Evolutionary conservation across 2,888 invertebrate species (phyloP).

Genomic region (Oscheius sp.): DNA sequence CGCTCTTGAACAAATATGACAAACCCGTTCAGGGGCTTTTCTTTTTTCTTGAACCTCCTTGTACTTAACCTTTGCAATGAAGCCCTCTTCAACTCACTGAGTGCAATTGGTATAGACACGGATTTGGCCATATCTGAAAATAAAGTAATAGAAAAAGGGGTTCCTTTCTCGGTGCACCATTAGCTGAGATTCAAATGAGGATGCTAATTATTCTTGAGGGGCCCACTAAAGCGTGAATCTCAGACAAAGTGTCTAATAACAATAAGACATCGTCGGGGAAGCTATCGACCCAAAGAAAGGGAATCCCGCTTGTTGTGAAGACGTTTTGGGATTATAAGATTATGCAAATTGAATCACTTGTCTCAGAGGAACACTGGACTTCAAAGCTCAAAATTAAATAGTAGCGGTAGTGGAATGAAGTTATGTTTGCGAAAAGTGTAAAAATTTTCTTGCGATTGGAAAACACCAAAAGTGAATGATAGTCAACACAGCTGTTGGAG

Average conservation of each 20-base stretch:
- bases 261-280: constrained; percentile 20
- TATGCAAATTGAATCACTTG: constrained; percentile 5
- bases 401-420: neutral
- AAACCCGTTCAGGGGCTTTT: constrained; percentile 54
- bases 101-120: constrained; percentile 57
- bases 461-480: constrained; percentile 32
- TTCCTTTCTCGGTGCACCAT: neutral
- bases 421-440: neutral
- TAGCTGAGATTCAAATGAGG: constrained; percentile 3
- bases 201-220: constrained; percentile 6
- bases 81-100: constrained; percentile 51
- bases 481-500: constrained; percentile 33
- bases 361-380: neutral
- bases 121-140: constrained; percentile 50
- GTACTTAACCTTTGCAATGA: constrained; percentile 48
- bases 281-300: constrained; percentile 23
- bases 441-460: neutral
- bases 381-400: neutral
- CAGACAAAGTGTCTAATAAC: constrained; percentile 14
- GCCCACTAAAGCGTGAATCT: constrained; percentile 22
- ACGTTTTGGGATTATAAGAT: constrained; percentile 9
- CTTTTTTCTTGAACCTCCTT: constrained; percentile 31
- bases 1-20: constrained; percentile 54
- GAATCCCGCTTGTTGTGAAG: constrained; percentile 4
- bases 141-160: neutral